phyloP scores from a whole-genome alignment of 2,888 invertebrate genomes.

The Ornithoptera priamus region DNA sequence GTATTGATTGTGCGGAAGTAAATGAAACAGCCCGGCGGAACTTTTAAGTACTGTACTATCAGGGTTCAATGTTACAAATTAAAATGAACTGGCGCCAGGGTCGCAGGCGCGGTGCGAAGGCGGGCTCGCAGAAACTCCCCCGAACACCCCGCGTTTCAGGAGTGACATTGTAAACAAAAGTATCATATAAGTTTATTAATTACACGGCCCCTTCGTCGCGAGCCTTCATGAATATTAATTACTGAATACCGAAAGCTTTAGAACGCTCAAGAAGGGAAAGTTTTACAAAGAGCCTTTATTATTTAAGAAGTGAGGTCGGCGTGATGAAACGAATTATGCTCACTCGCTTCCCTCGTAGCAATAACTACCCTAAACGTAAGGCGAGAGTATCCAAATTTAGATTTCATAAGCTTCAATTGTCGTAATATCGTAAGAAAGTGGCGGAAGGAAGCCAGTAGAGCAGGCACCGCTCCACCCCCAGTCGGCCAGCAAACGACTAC shows the following conservation, averaged over 20 bases:
- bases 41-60: constrained; percentile 16
- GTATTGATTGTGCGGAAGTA: too few relatives aligned
- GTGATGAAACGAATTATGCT: constrained; percentile 73
- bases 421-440: constrained; percentile 77
- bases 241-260: constrained; percentile 79
- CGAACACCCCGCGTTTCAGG: constrained; percentile 51
- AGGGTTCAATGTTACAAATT: constrained; percentile 23
- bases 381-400: constrained; percentile 44
- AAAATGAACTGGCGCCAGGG: constrained; percentile 11
- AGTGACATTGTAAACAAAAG: constrained; percentile 80
- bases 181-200: constrained; percentile 81
- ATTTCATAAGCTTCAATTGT: constrained; percentile 54
- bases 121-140: constrained; percentile 32
- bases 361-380: constrained; percentile 42
- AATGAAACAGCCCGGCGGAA: not conserved
- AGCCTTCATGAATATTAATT: constrained; percentile 80
- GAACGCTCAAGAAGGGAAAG: constrained; percentile 79
- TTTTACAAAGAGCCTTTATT: constrained; percentile 80
- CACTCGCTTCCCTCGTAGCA: constrained; percentile 40
- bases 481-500: constrained; percentile 55
- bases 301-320: constrained; percentile 77
- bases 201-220: constrained; percentile 76
- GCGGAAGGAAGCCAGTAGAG: constrained; percentile 79
- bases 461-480: constrained; percentile 61
- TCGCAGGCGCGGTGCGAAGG: constrained; percentile 45